Conservation (phyloP, 1,140 invertebrate genomes). For the Trichonephila clavata region DNA sequence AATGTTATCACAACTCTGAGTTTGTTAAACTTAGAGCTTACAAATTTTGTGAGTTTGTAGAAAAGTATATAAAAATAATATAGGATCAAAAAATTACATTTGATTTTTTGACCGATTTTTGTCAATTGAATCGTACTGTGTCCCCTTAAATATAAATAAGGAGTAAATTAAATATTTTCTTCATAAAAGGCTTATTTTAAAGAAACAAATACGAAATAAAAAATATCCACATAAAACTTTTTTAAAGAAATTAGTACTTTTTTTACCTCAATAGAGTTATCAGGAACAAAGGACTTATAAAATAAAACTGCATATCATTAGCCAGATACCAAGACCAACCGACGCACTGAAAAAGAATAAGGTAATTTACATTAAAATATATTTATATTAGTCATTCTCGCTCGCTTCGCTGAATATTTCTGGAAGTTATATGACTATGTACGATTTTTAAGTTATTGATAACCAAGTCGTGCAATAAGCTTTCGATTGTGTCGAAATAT, state of each 20-base stretch:
- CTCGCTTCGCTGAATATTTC: not conserved
- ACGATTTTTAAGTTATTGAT: not conserved
- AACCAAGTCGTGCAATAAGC: not conserved
- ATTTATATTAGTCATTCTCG: not conserved
- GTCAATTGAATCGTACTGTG: too few species aligned
- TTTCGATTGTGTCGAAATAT: not conserved
- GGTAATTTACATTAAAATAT: not conserved
- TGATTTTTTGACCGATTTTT: too few species aligned
- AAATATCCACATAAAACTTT: not conserved
- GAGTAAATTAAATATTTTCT: not conserved
- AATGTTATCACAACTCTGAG: too few species aligned
- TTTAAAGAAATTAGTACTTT: not conserved
- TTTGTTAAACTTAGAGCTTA: too few species aligned
- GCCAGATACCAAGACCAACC: slow-evolving; percentile 69
- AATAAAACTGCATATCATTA: slow-evolving; percentile 72
- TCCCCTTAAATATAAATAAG: not conserved
- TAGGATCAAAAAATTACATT: too few species aligned
- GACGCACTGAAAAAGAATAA: slow-evolving; percentile 57
- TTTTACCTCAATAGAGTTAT: slow-evolving; percentile 55
- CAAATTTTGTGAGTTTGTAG: too few species aligned
- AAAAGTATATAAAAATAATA: too few species aligned
- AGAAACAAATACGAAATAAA: not conserved
- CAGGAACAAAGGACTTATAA: slow-evolving; percentile 24
- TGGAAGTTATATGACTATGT: not conserved
- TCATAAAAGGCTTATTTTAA: not conserved